These are phyloP conservation scores for Bathynomus jamesi DNA, from an alignment of 1,140 invertebrate species.

Conservation along the genomic window DNA sequence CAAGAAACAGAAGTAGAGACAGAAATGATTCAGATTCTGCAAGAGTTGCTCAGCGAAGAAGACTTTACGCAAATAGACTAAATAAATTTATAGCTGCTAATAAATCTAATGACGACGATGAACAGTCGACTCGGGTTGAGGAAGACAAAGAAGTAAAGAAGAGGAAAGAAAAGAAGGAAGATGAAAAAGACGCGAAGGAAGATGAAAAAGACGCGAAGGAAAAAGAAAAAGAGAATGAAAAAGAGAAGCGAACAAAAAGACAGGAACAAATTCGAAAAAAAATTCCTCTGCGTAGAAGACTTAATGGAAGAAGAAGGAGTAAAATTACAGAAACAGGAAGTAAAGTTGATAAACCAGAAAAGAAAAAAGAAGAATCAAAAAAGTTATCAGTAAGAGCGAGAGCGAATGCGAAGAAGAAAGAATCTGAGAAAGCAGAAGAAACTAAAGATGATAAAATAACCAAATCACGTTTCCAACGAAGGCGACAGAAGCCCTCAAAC, in stretches of 20 bases:
- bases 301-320: background rate
- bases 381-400: background rate
- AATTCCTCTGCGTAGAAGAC: background rate
- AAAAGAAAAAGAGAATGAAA: background rate
- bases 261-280: background rate
- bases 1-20: background rate
- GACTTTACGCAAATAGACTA: background rate
- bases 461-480: too few relatives aligned
- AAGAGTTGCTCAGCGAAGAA: background rate
- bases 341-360: background rate
- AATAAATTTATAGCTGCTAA: background rate
- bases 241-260: background rate
- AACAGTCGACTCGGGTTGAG: background rate
- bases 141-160: background rate
- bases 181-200: background rate
- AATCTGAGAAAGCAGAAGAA: background rate
- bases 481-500: too few relatives aligned
- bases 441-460: too few relatives aligned
- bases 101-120: background rate
- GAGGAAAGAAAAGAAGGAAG: background rate
- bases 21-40: background rate
- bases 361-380: background rate
- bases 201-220: background rate
- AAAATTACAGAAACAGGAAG: background rate
- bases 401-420: background rate